Evolutionary conservation across 2,113 vertebrate genomes (phyloP), one percentile per base, ranked within the genome.

Genomic region (Antigone vipio): DNA sequence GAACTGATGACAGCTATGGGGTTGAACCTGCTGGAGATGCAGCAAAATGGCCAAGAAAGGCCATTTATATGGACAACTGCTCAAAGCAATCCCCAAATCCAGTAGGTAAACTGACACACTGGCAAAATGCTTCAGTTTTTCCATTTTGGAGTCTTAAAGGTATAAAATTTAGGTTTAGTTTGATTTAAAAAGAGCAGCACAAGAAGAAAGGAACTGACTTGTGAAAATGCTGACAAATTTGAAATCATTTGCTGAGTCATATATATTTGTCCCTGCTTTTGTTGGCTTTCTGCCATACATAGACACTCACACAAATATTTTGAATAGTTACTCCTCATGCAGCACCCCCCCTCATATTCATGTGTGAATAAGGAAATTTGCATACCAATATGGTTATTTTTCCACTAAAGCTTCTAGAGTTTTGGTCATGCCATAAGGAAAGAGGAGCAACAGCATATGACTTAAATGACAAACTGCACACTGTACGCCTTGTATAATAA

Each of bases 311-410:
- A 94, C 94, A 97, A 97, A 95, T 93, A 96, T 96, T 97, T 94
- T 97, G 95, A 96, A 94, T 97, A 95, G 86, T 93, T 95, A 81
- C 84, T 95, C 89, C 71, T 95, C 95, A 95, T 96, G 86, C 84
- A 85, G 90, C 45, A 2, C 83, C 63, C 62, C 78, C 68, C 72
- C 5, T 55, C 81, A 91, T 91, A 92, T 94, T 96, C 96, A 95
- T 94, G 94, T 96, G 96, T 92, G 96, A 96, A 96, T 96, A 97
- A 94, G 95, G 88, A 97, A 95, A 97, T 97, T 96, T 97, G 96
- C 95, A 97, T 97, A 97, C 93, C 96, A 97, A 96, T 97, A 97
- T 97, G 96, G 95, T 95, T 97, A 97, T 96, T 97, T 97, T 97
- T 96, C 87, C 84, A 95, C 93, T 97, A 96, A 94, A 95, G 97